Evolutionary conservation across 2,888 invertebrate genomes (phyloP).

Genomic region (Escarpia spicata): DNA sequence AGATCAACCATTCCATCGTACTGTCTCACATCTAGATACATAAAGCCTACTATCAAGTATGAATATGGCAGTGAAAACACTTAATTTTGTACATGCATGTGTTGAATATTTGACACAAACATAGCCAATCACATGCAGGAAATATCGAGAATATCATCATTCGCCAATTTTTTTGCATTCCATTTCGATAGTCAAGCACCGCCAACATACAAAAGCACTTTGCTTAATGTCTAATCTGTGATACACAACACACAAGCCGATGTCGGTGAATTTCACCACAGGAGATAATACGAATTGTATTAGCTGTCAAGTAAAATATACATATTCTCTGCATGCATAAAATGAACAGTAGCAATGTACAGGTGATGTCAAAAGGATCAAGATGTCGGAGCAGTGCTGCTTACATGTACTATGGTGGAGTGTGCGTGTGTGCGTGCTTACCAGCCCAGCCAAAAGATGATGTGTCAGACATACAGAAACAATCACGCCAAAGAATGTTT

Average conservation of each 20-base stretch:
- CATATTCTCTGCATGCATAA: conserved; percentile 2
- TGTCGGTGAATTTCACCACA: not conserved
- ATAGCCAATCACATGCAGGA: not conserved
- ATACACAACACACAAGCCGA: not conserved
- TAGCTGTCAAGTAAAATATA: not conserved
- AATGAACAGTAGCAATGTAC: not conserved
- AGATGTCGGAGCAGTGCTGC: not conserved
- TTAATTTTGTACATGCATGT: not conserved
- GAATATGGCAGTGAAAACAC: not conserved
- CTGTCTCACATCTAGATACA: not conserved
- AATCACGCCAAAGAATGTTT: not conserved
- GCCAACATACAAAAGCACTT: not conserved
- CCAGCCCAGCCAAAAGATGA: not conserved
- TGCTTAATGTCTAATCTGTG: not conserved
- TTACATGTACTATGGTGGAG: not conserved
- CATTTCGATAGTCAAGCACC: not conserved
- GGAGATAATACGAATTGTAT: not conserved
- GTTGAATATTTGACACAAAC: not conserved
- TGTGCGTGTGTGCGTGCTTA: not conserved
- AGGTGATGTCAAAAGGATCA: not conserved
- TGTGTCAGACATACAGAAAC: not conserved
- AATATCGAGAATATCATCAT: not conserved
- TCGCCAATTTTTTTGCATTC: not conserved
- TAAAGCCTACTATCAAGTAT: not conserved
- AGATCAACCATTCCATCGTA: not conserved